A percentile compares a stretch with the other conserved stretches of the same genome.
Conservation (phyloP, 2,797 vertebrate genomes). For the Danio choprae region DNA sequence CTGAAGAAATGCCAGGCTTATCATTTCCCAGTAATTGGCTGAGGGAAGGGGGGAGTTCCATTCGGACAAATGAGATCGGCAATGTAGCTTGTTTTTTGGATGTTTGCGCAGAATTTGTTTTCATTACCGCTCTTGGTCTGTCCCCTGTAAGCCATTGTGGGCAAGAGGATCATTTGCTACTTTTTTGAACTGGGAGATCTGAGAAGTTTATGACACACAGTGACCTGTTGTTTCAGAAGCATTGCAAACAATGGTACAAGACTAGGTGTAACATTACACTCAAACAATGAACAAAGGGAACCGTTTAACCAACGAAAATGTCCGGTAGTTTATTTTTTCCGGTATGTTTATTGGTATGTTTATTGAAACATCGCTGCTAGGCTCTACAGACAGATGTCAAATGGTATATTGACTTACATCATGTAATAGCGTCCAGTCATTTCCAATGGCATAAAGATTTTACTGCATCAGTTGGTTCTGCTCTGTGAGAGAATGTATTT, state of each 20-base stretch:
- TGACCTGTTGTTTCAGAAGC: not conserved
- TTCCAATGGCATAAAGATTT: conserved; percentile 4
- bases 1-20: conserved; percentile 43
- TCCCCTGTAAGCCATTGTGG: not conserved
- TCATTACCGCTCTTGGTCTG: not conserved
- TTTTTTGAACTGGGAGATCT: conserved; percentile 6
- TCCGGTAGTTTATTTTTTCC: conserved; percentile 27
- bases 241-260: conserved; percentile 1
- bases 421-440: conserved; percentile 32
- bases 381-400: not conserved
- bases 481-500: conserved; percentile 8
- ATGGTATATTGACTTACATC: conserved; percentile 21
- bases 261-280: not conserved
- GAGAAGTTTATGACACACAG: not conserved
- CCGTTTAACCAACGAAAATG: conserved; percentile 15
- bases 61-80: conserved; percentile 37
- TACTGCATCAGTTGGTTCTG: conserved; percentile 5
- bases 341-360: too few relatives aligned
- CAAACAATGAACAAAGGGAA: not conserved
- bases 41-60: conserved; percentile 33
- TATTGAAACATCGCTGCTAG: conserved; percentile 12
- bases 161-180: not conserved
- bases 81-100: conserved; percentile 25
- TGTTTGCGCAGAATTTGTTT: conserved; percentile 38
- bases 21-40: conserved; percentile 41